Evolutionary conservation across 2,888 invertebrate genomes (phyloP).

Genomic region (Dendrolimus pini): DNA sequence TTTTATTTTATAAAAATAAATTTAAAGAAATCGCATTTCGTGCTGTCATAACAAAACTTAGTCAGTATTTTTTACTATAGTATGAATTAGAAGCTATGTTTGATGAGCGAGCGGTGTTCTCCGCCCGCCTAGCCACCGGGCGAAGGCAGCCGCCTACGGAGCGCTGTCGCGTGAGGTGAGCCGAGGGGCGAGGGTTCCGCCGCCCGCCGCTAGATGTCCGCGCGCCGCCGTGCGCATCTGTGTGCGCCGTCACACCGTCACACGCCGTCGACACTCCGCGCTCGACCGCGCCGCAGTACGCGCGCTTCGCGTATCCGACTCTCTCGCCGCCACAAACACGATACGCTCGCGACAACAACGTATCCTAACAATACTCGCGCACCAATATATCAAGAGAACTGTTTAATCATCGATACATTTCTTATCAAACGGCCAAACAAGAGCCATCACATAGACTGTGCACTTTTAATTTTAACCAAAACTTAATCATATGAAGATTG

Average conservation of each 20-base stretch:
- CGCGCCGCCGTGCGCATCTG: constrained; percentile 45
- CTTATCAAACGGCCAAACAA: neutral
- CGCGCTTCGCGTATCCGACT: constrained; percentile 55
- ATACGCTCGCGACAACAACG: constrained; percentile 58
- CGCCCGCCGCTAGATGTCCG: constrained; percentile 62
- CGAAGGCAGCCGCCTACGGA: constrained; percentile 28
- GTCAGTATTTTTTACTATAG: no score
- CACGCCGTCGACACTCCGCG: constrained; percentile 68
- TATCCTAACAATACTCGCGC: constrained; percentile 24
- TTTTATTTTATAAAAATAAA: no score
- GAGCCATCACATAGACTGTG: neutral
- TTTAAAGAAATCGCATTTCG: no score
- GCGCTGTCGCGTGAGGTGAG: constrained; percentile 21
- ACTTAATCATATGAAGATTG: constrained; percentile 13
- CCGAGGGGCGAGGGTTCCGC: constrained; percentile 35
- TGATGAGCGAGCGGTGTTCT: constrained; percentile 20
- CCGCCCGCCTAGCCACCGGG: constrained; percentile 27
- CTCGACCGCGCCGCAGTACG: constrained; percentile 68
- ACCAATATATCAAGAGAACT: constrained; percentile 37
- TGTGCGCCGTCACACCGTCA: constrained; percentile 57
- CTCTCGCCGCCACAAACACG: constrained; percentile 40
- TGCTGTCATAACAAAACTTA: no score
- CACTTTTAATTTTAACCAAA: neutral
- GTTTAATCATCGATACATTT: constrained; percentile 32
- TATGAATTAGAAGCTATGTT: constrained; percentile 10